A percentile compares a stretch with the other conserved stretches of the same genome.
Evolutionary conservation across 2,888 invertebrate genomes (phyloP).

Genomic region (Hedychridium roseum): DNA sequence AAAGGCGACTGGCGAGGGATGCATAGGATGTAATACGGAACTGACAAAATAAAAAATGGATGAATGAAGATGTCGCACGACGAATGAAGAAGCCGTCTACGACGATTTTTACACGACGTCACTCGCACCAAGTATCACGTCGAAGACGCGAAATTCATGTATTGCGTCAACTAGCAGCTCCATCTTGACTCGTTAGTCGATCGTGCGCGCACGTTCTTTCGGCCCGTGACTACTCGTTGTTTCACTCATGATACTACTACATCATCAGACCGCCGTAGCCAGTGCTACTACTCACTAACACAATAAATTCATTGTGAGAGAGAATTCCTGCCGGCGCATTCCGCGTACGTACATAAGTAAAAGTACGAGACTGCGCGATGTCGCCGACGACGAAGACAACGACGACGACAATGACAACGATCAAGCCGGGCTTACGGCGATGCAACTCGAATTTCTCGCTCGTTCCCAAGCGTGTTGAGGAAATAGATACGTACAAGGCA

Average conservation of each 20-base stretch:
- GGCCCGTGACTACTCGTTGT: slow-evolving; percentile 1
- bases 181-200: slow-evolving; percentile 40
- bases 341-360: slow-evolving; percentile 47
- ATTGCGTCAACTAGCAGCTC: slow-evolving; percentile 38
- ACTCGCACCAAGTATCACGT: slow-evolving; percentile 24
- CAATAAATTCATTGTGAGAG: slow-evolving; percentile 53
- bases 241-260: no score
- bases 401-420: slow-evolving; percentile 7
- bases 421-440: no score
- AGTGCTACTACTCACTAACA: slow-evolving; percentile 44
- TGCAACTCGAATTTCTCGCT: no score
- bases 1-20: no score
- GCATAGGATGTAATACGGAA: no score
- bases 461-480: no score
- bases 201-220: slow-evolving; percentile 27
- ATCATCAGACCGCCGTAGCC: no score
- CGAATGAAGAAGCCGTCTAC: no score
- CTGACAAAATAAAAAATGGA: no score
- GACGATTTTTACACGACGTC: slow-evolving; percentile 9
- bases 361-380: slow-evolving; percentile 10
- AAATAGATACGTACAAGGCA: no score
- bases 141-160: slow-evolving; percentile 31
- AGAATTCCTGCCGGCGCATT: slow-evolving; percentile 53
- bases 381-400: neutral
- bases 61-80: no score